Base-by-base conservation (phyloP, 1,140 invertebrate genomes). In the Anthonomus grandis region DNA sequence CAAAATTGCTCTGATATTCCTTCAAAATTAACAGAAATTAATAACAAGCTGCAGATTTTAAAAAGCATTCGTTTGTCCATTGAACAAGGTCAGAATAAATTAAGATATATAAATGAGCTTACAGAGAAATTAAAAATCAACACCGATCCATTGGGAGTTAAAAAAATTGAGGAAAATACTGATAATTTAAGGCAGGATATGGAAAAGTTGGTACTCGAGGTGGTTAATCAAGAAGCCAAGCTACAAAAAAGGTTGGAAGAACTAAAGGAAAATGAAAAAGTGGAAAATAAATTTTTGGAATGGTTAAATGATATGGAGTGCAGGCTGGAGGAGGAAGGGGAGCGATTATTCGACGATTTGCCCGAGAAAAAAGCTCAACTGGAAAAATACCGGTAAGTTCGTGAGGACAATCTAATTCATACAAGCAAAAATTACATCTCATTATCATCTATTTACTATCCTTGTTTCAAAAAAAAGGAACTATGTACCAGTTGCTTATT, bases 101-200 rank as follows among this genome's bases (percentile, higher is more conserved):
- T 95, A 5, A 81, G 89, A 12, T 95, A 95, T 70, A 84, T 90
- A 27, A 71, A 92, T n/a, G 93, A 95, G 66, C 74, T 95, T 0
- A 95, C 94, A 72, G 92, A 95, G 72, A 89, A 89, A 67, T 91
- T 95, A 0, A 90, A 93, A 3, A 86, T 93, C 79, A 94, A 93
- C 67, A 95, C 92, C 0, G 91, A 95, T 75, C 86, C 89, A 59
- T 82, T 81, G 58, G 92, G 93, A 1, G 89, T 86, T 1, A 81
- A 82, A 0, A 92, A 91, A 70, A 93, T 95, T 46, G 85, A 94
- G 70, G 91, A 95, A 69, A 89, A 93, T 63, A 93, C 90, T 0
- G 90, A 93, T 62, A 88, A 85, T 62, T 72, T 97, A 3, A 90
- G 92, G 71, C 79, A 84, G 63, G 91, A 95, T 68, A 93, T 95